Conservation (phyloP, 2,113 vertebrate species). For the Isurus oxyrinchus region DNA sequence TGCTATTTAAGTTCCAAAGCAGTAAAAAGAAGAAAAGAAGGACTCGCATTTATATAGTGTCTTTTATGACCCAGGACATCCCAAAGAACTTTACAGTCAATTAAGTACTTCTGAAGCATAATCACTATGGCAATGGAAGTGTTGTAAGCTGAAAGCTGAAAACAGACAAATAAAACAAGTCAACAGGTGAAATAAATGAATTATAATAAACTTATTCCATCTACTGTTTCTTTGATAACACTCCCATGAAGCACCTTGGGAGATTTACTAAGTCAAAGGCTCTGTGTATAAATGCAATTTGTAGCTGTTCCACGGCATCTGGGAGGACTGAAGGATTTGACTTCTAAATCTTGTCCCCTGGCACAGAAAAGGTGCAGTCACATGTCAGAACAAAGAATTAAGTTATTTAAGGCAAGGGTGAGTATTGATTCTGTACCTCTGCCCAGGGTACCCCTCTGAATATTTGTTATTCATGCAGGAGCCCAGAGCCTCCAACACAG, state of each 20-base stretch:
- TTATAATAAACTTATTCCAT: not conserved
- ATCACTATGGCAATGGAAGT: not conserved
- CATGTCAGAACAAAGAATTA: not conserved
- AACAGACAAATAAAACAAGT: not conserved
- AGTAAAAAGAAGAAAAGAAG: not conserved
- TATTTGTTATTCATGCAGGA: conserved; percentile 99
- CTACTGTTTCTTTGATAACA: not conserved
- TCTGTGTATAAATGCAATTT: not conserved
- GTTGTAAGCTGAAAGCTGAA: not conserved
- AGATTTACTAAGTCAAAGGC: not conserved
- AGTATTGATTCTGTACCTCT: conserved; percentile 62
- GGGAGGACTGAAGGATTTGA: not conserved
- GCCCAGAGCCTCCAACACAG: conserved; percentile 89
- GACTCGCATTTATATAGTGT: too few species aligned
- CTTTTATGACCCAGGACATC: not conserved
- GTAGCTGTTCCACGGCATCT: not conserved
- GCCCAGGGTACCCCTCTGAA: conserved; percentile 92
- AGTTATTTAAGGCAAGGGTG: not conserved
- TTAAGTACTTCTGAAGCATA: not conserved
- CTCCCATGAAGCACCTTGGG: not conserved
- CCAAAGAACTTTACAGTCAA: not conserved
- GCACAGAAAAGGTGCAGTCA: not conserved
- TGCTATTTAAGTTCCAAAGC: not conserved
- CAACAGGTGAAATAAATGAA: not conserved
- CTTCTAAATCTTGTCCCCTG: not conserved